Evolutionary conservation across 2,113 vertebrate genomes (phyloP), one percentile per base, ranked within the genome.

Genomic region (Nannospalax galili): DNA sequence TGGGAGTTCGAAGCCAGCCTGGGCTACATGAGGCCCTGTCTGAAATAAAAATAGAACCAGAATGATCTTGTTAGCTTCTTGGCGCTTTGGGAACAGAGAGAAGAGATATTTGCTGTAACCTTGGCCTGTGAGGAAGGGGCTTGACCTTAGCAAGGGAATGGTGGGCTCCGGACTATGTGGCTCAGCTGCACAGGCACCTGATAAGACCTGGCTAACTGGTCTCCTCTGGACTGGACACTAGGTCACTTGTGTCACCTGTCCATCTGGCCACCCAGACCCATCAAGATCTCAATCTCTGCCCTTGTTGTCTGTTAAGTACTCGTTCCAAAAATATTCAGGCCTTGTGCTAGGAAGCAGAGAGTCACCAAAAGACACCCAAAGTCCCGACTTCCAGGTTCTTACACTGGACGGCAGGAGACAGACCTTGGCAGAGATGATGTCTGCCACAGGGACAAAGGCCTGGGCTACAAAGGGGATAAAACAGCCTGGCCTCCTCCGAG

Each of bases 341-440:
- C 32, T 26, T 1, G 30, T 42, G 84, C 79, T 56, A 17, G 42
- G 48, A 26, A 84, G 35, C 65, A 58, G 35, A 73, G 22, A 9
- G 24, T 42, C n/a, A 24, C 45, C 2, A 8, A 37, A 19, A 4
- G 5, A 52, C 52, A 37, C 67, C 86, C 6, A 6, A 62, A 30
- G 10, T 37, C 35, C 62, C 8, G 1, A 58, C 80, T 78, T 35
- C 8, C 2, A 74, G n/a, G 48, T 58, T 8, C 82, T 65, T 72
- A 0, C 32, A 0, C 0, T 20, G 0, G 0, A 37, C 48, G 3
- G 7, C 5, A 30, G 65, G 52, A 65, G 30, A 26, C 30, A 9
- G 10, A 67, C 45, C 56, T 10, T 3, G 62, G 62, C 85, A 11
- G 64, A 6, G 4, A 5, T 1, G 1, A 5, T 2, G 26, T 7